Conservation (phyloP, 2,888 invertebrate species). For the Drosophila melanosoma region DNA sequence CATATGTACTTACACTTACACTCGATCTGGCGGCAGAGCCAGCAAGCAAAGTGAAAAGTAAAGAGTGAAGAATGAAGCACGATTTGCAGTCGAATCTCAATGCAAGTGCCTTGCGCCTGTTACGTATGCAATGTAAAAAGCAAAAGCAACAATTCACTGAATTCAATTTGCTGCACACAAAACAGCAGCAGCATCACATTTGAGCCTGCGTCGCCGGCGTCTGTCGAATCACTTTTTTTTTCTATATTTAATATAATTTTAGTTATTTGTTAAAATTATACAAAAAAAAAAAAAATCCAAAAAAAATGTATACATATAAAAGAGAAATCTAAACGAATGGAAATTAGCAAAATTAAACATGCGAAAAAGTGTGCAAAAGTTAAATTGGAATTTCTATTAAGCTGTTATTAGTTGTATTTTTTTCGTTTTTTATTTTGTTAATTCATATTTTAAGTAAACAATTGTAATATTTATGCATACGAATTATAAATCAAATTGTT, state of each 20-base stretch:
- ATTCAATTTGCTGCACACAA: background rate
- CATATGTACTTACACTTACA: constrained; percentile 11
- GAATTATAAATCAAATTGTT: constrained; percentile 67
- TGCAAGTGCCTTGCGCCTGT: constrained; percentile 40
- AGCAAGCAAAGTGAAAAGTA: constrained; percentile 3
- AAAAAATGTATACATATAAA: background rate
- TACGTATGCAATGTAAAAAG: constrained; percentile 34
- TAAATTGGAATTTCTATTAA: constrained; percentile 51
- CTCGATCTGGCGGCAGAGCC: constrained; percentile 27
- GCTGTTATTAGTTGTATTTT: constrained; percentile 54
- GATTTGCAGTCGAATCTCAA: constrained; percentile 18
- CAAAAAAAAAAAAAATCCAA: constrained; percentile 1
- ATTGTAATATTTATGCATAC: constrained; percentile 64
- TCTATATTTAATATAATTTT: constrained; percentile 69
- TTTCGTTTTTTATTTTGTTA: constrained; percentile 31
- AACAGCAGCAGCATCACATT: constrained; percentile 31
- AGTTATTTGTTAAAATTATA: constrained; percentile 61
- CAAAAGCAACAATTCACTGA: constrained; percentile 14
- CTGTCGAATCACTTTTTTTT: constrained; percentile 55
- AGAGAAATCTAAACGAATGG: constrained; percentile 3
- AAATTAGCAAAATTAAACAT: constrained; percentile 28
- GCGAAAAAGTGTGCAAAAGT: constrained; percentile 25
- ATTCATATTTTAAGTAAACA: constrained; percentile 68
- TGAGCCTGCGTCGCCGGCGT: constrained; percentile 59
- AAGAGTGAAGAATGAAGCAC: background rate